Evolutionary conservation across 2,888 invertebrate species (phyloP).

Genomic region (Agrochola lychnidis): DNA sequence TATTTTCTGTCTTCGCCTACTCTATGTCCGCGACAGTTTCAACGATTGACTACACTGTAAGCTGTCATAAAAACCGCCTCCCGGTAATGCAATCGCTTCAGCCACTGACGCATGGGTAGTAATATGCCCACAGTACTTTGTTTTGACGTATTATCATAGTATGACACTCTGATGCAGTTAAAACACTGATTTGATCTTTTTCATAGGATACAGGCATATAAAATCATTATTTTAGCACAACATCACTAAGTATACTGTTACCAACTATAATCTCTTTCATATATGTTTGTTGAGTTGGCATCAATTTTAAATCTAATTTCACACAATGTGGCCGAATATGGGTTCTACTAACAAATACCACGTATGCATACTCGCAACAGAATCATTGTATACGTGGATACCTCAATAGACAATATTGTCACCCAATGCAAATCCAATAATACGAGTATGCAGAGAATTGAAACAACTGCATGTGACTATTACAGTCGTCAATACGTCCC

Average conservation of each 20-base stretch:
- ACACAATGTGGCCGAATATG: not conserved
- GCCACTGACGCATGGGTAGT: constrained; percentile 20
- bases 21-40: constrained; percentile 28
- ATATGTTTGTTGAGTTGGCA: not conserved
- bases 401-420: constrained; percentile 6
- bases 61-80: constrained; percentile 69
- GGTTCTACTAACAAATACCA: not conserved
- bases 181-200: not conserved
- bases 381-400: constrained; percentile 4
- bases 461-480: constrained; percentile 13
- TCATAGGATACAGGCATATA: not conserved
- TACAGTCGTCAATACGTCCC: constrained; percentile 9
- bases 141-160: not conserved
- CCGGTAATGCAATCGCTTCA: constrained; percentile 50
- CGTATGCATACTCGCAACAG: not conserved
- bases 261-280: not conserved
- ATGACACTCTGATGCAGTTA: not conserved
- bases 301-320: not conserved
- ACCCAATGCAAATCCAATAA: constrained; percentile 6
- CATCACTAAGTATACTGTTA: too few relatives aligned
- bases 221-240: not conserved
- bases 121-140: not conserved
- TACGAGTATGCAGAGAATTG: constrained; percentile 1
- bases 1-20: not conserved
- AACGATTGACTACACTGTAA: constrained; percentile 49